phyloP scores from a whole-genome alignment of 2,113 vertebrate genomes.

The Nothobranchius kuhntae region DNA sequence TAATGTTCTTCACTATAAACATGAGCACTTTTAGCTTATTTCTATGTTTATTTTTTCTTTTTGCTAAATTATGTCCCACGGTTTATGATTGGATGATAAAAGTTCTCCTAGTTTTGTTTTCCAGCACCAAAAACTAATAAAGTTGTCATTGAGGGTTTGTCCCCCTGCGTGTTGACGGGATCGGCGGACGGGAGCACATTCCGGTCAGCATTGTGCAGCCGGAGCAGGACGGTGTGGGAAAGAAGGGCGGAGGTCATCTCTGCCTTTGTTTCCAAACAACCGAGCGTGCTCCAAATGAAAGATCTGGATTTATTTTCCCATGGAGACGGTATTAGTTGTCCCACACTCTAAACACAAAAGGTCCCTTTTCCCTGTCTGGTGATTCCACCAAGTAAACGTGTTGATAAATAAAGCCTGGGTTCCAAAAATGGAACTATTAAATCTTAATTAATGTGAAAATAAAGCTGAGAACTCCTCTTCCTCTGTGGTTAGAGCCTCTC shows the following conservation, averaged over 20 bases:
- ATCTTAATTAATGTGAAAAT: conserved; percentile 10
- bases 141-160: conserved; percentile 18
- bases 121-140: conserved; percentile 15
- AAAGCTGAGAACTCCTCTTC: conserved; percentile 7
- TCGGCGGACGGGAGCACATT: conserved; percentile 18
- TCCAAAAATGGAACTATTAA: background rate
- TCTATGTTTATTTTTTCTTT: background rate
- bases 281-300: conserved; percentile 24
- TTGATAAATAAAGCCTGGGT: background rate
- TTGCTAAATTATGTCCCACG: conserved; percentile 11
- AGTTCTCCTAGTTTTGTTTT: conserved; percentile 15
- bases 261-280: conserved; percentile 37
- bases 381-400: background rate
- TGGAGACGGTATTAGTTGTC: conserved; percentile 5
- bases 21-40: conserved; percentile 3
- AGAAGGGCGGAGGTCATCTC: conserved; percentile 32
- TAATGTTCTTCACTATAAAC: conserved; percentile 1
- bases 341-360: conserved; percentile 3
- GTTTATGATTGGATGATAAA: conserved; percentile 44
- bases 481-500: background rate
- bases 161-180: conserved; percentile 11
- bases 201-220: conserved; percentile 11
- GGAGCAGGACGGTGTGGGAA: conserved; percentile 51
- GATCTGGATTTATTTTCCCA: conserved; percentile 37
- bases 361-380: background rate